Conservation (phyloP, 2,113 vertebrate genomes). For the Ibidorhyncha struthersii region DNA sequence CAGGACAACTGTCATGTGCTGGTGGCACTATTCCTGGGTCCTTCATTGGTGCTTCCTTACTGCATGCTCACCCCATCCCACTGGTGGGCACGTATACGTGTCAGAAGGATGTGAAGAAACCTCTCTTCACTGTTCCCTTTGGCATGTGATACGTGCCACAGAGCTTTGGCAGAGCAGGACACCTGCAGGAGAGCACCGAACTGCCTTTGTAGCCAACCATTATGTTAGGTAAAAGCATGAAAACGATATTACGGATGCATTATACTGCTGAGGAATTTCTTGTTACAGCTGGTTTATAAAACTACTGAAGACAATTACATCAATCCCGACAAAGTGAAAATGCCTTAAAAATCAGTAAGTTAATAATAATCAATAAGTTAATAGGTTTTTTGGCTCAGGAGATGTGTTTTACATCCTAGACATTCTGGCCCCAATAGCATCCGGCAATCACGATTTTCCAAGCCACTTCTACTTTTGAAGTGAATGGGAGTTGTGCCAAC, state of each 20-base stretch:
- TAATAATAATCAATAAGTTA: not conserved
- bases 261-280: not conserved
- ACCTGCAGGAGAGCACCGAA: not conserved
- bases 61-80: not conserved
- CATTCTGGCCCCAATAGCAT: not conserved
- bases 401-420: not conserved
- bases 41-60: fast-evolving
- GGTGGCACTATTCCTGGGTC: not conserved
- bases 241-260: not conserved
- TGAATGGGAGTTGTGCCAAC: not conserved
- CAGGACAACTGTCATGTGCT: not conserved
- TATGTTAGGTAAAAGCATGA: not conserved
- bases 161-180: not conserved
- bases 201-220: not conserved
- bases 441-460: not conserved
- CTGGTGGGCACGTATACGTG: fast-evolving
- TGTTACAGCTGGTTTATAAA: not conserved
- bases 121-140: not conserved
- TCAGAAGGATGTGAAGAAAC: not conserved
- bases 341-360: not conserved
- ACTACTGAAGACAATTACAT: not conserved
- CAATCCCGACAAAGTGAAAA: not conserved
- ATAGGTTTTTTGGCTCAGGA: not conserved
- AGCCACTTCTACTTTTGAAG: not conserved
- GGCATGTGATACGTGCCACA: not conserved